phyloP scores from a whole-genome alignment of 2,113 vertebrate genomes.

The Aphelocoma coerulescens region DNA sequence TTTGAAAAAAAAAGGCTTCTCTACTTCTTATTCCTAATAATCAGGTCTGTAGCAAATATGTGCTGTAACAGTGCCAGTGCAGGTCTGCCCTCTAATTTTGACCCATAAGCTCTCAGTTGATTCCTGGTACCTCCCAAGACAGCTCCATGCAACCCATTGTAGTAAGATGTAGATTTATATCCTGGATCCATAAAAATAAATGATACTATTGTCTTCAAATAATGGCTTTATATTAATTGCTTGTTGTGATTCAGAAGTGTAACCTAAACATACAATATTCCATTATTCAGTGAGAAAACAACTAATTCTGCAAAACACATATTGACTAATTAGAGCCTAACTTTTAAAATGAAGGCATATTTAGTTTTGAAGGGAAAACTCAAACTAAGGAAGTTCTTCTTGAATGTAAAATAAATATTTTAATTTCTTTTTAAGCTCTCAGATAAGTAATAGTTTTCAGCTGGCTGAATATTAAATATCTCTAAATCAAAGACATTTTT shows the following conservation, averaged over 20 bases:
- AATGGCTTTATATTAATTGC: not conserved
- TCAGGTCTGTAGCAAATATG: not conserved
- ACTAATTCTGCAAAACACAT: not conserved
- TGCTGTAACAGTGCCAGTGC: not conserved
- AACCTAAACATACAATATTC: not conserved
- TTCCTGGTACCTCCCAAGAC: not conserved
- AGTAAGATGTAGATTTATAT: not conserved
- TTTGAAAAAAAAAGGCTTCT: not conserved
- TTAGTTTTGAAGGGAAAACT: not conserved
- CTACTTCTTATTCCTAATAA: not conserved
- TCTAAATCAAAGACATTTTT: not conserved
- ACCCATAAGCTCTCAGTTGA: not conserved
- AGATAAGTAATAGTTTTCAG: not conserved
- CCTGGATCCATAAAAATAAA: not conserved
- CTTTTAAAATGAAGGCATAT: not conserved
- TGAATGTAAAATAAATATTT: not conserved
- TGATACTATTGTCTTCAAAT: not conserved
- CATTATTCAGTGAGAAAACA: not conserved
- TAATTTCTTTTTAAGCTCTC: not conserved
- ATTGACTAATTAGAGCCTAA: not conserved
- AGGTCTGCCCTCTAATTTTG: not conserved
- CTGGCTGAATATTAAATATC: not conserved
- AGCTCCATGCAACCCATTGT: not conserved
- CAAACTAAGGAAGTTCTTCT: not conserved
- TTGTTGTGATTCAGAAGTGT: not conserved